These are phyloP conservation scores for Laupala kohalensis DNA, from an alignment of 1,140 invertebrate species.

Conservation along the genomic window DNA sequence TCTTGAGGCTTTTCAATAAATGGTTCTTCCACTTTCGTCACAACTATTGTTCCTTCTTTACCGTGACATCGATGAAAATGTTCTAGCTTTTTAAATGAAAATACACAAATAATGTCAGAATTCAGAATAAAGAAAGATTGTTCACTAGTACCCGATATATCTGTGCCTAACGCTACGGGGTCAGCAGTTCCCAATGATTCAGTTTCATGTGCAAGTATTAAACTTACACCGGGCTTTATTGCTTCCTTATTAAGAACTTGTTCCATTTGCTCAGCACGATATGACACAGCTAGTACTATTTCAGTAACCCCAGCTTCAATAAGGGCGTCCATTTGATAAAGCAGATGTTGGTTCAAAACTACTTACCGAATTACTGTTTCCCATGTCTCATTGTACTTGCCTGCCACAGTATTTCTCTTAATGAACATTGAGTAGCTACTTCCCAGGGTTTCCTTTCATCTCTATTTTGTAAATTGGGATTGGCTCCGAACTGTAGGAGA, in stretches of 20 bases:
- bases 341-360: no score
- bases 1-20: conserved; percentile 99
- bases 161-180: conserved; percentile 80
- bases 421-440: no score
- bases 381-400: no score
- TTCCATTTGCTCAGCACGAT: conserved; percentile 96
- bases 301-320: conserved; percentile 74
- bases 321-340: conserved; percentile 87
- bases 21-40: conserved; percentile 97
- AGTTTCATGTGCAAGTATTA: conserved; percentile 89
- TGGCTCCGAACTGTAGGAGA: no score
- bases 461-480: no score
- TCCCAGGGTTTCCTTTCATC: no score
- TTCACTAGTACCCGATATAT: conserved; percentile 51
- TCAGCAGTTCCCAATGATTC: conserved; percentile 99
- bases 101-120: conserved; percentile 98
- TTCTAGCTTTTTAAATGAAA: conserved; percentile 92
- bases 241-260: conserved; percentile 79
- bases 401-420: no score
- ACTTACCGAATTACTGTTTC: no score
- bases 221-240: conserved; percentile 63
- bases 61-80: conserved; percentile 88
- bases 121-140: conserved; percentile 98
- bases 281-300: conserved; percentile 93
- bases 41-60: conserved; percentile 94